Evolutionary conservation across 2,888 invertebrate species (phyloP).

Genomic region (Xanthostigma xanthostigma): DNA sequence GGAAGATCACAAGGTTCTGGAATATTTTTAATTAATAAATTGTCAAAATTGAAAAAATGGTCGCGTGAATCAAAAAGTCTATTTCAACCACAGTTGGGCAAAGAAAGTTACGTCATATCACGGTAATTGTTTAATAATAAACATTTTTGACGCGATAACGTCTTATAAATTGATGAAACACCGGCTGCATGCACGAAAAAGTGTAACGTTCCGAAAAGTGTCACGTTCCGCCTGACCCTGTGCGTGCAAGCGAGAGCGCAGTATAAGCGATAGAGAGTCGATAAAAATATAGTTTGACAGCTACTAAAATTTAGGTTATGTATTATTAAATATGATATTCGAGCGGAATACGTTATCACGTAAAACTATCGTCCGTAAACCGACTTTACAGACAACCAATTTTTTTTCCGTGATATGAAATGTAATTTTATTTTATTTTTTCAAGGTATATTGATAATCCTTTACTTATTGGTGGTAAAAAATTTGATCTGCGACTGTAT

Average conservation of each 20-base stretch:
- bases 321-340: no score
- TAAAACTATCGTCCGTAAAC: no score
- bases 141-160: no score
- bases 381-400: neutral
- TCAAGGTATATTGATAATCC: constrained; percentile 83
- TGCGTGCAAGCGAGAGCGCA: no score
- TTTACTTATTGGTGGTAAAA: constrained; percentile 85
- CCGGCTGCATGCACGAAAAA: no score
- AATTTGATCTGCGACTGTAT: constrained; percentile 85
- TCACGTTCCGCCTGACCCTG: no score
- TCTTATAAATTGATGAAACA: no score
- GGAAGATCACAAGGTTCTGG: constrained; percentile 91
- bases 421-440: constrained; percentile 5
- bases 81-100: constrained; percentile 69
- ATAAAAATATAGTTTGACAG: no score
- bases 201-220: no score
- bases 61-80: constrained; percentile 74
- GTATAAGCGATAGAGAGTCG: no score
- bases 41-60: constrained; percentile 86
- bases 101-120: constrained; percentile 93
- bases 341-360: no score
- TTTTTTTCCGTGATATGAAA: neutral
- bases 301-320: no score
- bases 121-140: constrained; percentile 39
- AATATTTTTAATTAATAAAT: constrained; percentile 87